phyloP scores from a whole-genome alignment of 1,140 invertebrate species.

The Nasonia longicornis region DNA sequence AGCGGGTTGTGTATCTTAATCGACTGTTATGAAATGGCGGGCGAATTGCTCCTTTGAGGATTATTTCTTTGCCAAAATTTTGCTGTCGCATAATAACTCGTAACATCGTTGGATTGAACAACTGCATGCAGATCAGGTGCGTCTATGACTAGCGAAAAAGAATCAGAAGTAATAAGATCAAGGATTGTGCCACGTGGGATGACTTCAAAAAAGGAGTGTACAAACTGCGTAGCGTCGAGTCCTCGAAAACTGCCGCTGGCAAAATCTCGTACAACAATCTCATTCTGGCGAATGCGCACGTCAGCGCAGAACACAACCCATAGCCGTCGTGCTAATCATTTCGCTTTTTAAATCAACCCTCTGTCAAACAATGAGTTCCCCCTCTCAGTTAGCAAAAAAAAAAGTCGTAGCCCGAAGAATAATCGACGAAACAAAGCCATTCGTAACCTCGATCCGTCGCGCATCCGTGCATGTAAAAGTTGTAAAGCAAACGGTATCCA shows the following conservation, averaged over 20 bases:
- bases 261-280: background rate
- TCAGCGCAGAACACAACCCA: too few species aligned
- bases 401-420: background rate
- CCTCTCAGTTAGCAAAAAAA: background rate
- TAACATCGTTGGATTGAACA: background rate
- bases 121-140: background rate
- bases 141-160: background rate
- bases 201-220: conserved; percentile 29
- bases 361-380: background rate
- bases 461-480: conserved; percentile 23
- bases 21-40: too few species aligned
- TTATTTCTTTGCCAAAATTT: too few species aligned
- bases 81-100: too few species aligned
- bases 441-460: conserved; percentile 29
- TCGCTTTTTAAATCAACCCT: background rate
- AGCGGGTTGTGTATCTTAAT: too few species aligned
- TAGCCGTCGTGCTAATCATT: background rate
- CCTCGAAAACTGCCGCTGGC: conserved; percentile 21
- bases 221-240: background rate
- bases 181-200: conserved; percentile 39
- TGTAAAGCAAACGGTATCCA: conserved; percentile 46
- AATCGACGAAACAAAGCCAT: conserved; percentile 13
- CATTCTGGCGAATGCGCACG: too few species aligned
- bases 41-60: too few species aligned
- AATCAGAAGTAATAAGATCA: conserved; percentile 42